Percentiles rank a stretch among this genome's conserved stretches.
phyloP scores from a whole-genome alignment of 2,113 vertebrate genomes.

The Amphilophus citrinellus region DNA sequence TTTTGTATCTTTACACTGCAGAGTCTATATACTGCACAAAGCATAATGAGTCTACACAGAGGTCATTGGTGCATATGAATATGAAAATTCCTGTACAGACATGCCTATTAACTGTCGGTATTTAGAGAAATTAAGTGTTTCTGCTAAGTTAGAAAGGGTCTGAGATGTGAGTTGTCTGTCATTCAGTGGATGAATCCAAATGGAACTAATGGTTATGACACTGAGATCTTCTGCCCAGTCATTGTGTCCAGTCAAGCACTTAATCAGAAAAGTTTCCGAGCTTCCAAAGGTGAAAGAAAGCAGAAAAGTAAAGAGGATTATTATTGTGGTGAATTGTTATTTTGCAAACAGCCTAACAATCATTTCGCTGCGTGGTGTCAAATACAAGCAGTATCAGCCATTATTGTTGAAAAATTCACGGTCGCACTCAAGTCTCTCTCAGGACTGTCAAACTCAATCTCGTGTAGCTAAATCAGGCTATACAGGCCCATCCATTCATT shows the following conservation, averaged over 20 bases:
- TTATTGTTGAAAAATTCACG: constrained; percentile 37
- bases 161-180: constrained; percentile 54
- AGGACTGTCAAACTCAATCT: constrained; percentile 53
- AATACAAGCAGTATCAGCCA: constrained; percentile 20
- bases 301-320: neutral
- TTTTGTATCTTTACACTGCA: neutral
- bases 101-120: constrained; percentile 23
- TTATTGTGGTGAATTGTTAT: neutral
- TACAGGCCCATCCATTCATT: constrained; percentile 50
- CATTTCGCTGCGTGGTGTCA: neutral
- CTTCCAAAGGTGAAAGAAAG: neutral
- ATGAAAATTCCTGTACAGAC: constrained; percentile 25
- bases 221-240: constrained; percentile 12
- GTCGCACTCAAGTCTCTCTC: constrained; percentile 20
- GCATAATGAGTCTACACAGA: constrained; percentile 21
- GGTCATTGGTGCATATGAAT: constrained; percentile 24
- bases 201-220: constrained; percentile 55
- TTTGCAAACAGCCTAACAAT: constrained; percentile 11
- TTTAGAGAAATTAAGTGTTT: constrained; percentile 52
- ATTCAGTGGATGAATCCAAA: constrained; percentile 40
- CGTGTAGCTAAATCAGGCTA: constrained; percentile 45
- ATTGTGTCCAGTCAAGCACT: constrained; percentile 25
- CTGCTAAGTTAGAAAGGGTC: constrained; percentile 20
- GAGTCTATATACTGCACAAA: neutral
- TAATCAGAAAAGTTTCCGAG: constrained; percentile 21